Base-by-base conservation (phyloP, 30 jellyfish, hydroid and myxozoan genomes). In the Mastigias papua region DNA sequence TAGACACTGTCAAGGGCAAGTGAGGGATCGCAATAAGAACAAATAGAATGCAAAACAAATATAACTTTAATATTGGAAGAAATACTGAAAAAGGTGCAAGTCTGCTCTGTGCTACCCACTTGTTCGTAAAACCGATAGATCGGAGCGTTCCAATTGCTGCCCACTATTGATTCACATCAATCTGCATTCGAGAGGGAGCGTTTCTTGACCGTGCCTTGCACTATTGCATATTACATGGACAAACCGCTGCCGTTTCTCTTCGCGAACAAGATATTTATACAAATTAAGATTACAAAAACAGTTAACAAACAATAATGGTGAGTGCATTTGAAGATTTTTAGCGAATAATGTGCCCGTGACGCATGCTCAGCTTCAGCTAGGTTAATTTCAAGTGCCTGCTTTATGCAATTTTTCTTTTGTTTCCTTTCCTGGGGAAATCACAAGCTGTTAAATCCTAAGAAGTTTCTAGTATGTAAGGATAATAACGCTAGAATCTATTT, bases 181-280 rank as follows among this genome's bases (percentile, higher is more conserved):
- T 60, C 72, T 60, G 72, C n/a, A 60, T 60, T 60, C 72, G 29
- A 27, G 72, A 60, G 33, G 72, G 72, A 60, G 13, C 9, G 72
- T 21, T 60, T 60, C 72, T 60, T 21, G n/a, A 19, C 72, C 33
- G 13, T 60, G 33, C 72, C 72, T 6, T 27, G 72, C 72, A 60
- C 10, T 7, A 60, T 60, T 60, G 72, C 72, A n/a, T 27, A 22
- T 22, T 60, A 21, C 72, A 60, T 60, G 10, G 72, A 60, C 29
- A 27, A 60, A 27, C 8, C 33, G 8, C 72, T 60, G 72, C 72
- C 72, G 72, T 60, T 60, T 21, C 29, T 21, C 8, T 60, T 21
- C 72, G 29, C 29, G 33, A 22, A 21, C 33, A 60, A 60, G 72
- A 60, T 21, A 60, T 19, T 60, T 21, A 22, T 60, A 60, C 54